These are phyloP conservation scores for Subacronicta megacephala DNA, from an alignment of 2,888 invertebrate species.

Conservation along the genomic window DNA sequence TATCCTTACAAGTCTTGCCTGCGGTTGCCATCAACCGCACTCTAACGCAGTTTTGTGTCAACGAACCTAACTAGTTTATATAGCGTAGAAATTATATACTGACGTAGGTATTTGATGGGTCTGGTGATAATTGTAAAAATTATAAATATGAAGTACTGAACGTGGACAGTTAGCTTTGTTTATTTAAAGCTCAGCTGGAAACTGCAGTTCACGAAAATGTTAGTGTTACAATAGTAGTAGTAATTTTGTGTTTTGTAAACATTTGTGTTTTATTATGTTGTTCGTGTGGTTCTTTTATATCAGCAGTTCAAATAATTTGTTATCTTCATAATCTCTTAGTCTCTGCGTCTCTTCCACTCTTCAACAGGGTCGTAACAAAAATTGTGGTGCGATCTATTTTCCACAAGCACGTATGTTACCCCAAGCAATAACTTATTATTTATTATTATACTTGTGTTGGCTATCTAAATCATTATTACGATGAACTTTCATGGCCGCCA, in stretches of 20 bases:
- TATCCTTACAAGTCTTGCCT: conserved; percentile 52
- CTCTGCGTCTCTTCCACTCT: background rate
- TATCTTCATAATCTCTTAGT: background rate
- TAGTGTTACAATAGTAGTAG: no score
- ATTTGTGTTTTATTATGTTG: no score
- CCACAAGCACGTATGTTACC: conserved; percentile 31
- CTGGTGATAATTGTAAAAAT: no score
- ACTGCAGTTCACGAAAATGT: no score
- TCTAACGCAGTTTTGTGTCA: conserved; percentile 63
- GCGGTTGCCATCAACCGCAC: conserved; percentile 55
- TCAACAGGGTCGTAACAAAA: conserved; percentile 11
- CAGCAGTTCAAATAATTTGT: no score
- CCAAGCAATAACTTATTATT: conserved; percentile 45
- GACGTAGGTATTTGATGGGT: background rate
- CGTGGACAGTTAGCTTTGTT: no score
- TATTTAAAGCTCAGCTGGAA: no score
- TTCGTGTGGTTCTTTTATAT: no score
- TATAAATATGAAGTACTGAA: no score
- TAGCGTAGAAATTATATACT: conserved; percentile 45
- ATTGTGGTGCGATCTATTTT: conserved; percentile 36
- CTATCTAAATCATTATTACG: conserved; percentile 59
- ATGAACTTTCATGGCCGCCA: conserved; percentile 63
- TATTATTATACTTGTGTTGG: conserved; percentile 52
- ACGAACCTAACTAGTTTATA: conserved; percentile 76
- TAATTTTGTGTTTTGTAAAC: no score